Evolutionary conservation across 1,140 invertebrate genomes (phyloP).

Genomic region (Batillaria attramentaria): DNA sequence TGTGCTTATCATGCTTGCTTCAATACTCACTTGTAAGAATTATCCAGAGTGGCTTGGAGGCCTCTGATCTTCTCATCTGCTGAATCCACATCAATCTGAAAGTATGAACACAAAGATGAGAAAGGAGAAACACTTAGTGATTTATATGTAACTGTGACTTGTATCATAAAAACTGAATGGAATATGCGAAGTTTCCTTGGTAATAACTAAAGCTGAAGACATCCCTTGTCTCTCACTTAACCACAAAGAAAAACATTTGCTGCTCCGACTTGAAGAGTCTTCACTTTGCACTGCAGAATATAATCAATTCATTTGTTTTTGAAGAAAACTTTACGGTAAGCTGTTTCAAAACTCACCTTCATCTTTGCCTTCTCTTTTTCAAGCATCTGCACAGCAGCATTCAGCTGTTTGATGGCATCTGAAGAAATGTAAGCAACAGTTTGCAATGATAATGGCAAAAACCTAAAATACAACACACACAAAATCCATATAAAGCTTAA

Average conservation of each 20-base stretch:
- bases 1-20: too few relatives aligned
- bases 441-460: not conserved
- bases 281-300: too few relatives aligned
- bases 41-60: constrained; percentile 70
- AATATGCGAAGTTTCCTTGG: too few relatives aligned
- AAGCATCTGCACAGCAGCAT: constrained; percentile 68
- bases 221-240: too few relatives aligned
- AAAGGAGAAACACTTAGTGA: too few relatives aligned
- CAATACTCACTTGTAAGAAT: constrained; percentile 73
- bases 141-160: too few relatives aligned
- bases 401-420: constrained; percentile 72
- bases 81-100: constrained; percentile 70
- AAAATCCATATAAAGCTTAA: not conserved
- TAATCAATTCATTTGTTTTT: too few relatives aligned
- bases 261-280: too few relatives aligned
- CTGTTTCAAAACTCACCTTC: constrained; percentile 58
- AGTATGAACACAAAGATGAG: not conserved
- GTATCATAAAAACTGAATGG: too few relatives aligned
- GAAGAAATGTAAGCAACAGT: constrained; percentile 39
- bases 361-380: constrained; percentile 69
- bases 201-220: too few relatives aligned
- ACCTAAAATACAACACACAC: not conserved
- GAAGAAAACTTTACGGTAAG: too few relatives aligned
- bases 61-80: constrained; percentile 68
- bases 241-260: too few relatives aligned